Evolutionary conservation across 2,113 vertebrate species (phyloP).

Genomic region (Saccopteryx bilineata): DNA sequence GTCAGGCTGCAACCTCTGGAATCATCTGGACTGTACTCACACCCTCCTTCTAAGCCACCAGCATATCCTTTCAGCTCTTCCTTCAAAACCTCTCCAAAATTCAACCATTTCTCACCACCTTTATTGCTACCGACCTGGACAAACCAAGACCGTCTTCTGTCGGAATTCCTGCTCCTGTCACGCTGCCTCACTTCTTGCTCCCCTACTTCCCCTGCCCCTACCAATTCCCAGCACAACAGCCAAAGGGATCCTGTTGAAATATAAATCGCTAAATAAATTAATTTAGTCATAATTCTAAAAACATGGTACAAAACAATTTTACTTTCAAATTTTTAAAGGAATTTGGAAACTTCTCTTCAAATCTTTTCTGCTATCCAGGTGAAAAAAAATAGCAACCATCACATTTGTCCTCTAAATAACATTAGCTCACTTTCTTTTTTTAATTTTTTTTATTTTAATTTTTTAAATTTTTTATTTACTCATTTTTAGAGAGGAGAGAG

Average conservation of each 20-base stretch:
- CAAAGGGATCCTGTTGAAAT: neutral
- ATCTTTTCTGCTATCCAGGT: neutral
- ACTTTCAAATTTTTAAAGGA: constrained; percentile 41
- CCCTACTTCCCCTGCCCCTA: neutral
- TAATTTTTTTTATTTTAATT: too few species aligned
- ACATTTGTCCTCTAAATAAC: neutral
- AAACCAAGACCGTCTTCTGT: neutral
- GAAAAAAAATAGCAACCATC: neutral
- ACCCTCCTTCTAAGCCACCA: neutral
- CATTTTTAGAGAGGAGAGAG: too few species aligned
- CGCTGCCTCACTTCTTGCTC: neutral
- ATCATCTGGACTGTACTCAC: neutral
- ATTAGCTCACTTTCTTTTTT: neutral
- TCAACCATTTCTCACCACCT: neutral
- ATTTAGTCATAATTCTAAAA: constrained; percentile 22
- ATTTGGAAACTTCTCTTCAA: neutral
- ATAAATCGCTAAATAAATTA: neutral
- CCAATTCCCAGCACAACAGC: neutral
- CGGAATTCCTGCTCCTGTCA: neutral
- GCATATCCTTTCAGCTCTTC: constrained; percentile 22
- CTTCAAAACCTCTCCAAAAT: neutral
- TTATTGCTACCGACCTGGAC: neutral
- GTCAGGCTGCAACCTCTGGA: neutral
- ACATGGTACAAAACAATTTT: neutral
- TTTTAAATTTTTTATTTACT: too few species aligned